phyloP scores from a whole-genome alignment of 2,888 invertebrate species.

The Lasioglossum malachurum region DNA sequence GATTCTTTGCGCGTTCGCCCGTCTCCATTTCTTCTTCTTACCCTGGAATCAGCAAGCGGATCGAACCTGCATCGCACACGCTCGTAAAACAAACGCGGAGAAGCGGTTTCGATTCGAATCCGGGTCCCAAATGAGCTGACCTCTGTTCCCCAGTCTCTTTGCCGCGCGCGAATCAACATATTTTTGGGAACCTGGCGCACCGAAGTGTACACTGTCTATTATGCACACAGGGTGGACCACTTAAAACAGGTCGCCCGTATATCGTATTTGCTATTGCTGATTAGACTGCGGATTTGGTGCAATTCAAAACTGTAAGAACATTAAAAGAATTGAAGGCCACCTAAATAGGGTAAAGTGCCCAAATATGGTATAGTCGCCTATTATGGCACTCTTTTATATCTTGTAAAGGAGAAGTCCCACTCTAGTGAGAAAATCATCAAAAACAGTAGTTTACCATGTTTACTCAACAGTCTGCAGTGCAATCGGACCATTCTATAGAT shows the following conservation, averaged over 20 bases:
- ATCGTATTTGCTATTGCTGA: too few relatives aligned
- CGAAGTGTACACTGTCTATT: not conserved
- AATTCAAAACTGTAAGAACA: too few relatives aligned
- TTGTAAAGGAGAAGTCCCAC: too few relatives aligned
- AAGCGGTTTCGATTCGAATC: not conserved
- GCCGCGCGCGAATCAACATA: not conserved
- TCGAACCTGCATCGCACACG: not conserved
- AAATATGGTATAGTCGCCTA: too few relatives aligned
- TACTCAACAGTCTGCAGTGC: too few relatives aligned
- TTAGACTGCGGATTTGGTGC: not conserved
- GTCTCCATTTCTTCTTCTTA: slow-evolving; percentile 60
- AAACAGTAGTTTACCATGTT: too few relatives aligned
- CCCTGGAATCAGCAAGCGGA: slow-evolving; percentile 45
- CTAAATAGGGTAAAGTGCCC: too few relatives aligned
- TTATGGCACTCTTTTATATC: too few relatives aligned
- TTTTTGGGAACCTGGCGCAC: not conserved
- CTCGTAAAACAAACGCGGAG: not conserved
- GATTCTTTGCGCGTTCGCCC: slow-evolving; percentile 57
- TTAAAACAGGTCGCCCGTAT: not conserved
- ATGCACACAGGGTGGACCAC: not conserved
- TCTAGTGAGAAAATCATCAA: too few relatives aligned
- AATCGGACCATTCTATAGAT: too few relatives aligned
- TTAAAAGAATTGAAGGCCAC: too few relatives aligned
- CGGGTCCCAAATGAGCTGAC: not conserved
- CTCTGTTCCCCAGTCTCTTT: not conserved